Conservation (phyloP, 2,797 vertebrate species). For the Garrulus glandarius region DNA sequence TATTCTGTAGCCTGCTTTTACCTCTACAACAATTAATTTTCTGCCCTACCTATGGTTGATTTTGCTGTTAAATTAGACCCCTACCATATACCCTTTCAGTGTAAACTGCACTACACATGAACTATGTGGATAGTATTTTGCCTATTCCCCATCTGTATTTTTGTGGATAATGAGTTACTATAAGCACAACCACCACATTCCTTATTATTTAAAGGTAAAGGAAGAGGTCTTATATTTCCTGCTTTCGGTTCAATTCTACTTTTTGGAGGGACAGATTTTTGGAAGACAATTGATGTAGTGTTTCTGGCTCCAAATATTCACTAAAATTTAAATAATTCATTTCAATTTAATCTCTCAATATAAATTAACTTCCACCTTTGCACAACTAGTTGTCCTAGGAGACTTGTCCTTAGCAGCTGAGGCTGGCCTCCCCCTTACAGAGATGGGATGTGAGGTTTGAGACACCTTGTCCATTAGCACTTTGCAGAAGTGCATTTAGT, state of each 20-base stretch:
- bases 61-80: neutral
- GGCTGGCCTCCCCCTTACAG: neutral
- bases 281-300: neutral
- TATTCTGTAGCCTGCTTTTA: neutral
- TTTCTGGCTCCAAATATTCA: neutral
- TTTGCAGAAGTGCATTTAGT: constrained; percentile 6
- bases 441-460: neutral
- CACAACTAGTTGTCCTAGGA: neutral
- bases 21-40: neutral
- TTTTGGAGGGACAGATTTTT: neutral
- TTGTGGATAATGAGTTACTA: neutral
- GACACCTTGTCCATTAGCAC: neutral
- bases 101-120: neutral
- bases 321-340: neutral
- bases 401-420: neutral
- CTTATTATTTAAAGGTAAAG: neutral
- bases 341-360: neutral
- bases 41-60: neutral
- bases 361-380: neutral
- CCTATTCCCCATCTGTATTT: neutral
- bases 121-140: neutral
- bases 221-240: neutral
- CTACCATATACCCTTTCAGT: neutral
- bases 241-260: neutral
- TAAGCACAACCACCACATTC: neutral